These are phyloP conservation scores for Actenoides lindsayi DNA, from an alignment of 2,113 vertebrate genomes.

Conservation along the genomic window DNA sequence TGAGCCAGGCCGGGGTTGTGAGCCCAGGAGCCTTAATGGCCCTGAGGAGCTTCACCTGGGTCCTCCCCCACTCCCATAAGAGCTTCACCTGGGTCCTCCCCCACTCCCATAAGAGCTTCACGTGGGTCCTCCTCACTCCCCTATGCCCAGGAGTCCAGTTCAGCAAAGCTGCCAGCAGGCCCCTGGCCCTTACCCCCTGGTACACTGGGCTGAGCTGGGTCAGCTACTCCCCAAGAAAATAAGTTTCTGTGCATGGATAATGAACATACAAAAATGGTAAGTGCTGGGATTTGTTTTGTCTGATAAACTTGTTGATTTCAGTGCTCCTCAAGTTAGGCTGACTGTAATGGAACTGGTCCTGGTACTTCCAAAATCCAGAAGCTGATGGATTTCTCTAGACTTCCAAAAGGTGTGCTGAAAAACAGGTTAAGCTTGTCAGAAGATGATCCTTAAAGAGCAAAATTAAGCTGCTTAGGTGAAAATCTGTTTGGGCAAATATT, in stretches of 20 bases:
- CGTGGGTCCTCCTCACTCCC: neutral
- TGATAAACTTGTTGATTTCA: neutral
- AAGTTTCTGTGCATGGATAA: neutral
- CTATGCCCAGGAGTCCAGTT: rapidly evolving
- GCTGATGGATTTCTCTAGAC: rapidly evolving
- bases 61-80: too few relatives aligned
- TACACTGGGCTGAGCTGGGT: rapidly evolving
- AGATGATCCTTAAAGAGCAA: neutral
- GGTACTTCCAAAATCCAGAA: neutral
- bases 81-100: neutral
- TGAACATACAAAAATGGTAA: rapidly evolving
- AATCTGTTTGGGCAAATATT: neutral
- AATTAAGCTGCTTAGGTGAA: neutral
- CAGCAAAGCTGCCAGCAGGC: rapidly evolving
- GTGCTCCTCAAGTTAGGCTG: neutral
- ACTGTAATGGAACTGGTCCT: neutral
- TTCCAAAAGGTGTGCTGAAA: neutral
- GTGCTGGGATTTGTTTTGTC: neutral
- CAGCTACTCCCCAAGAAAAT: rapidly evolving
- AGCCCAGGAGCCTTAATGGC: neutral
- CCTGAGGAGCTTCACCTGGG: neutral
- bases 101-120: neutral
- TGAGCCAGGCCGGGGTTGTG: rapidly evolving
- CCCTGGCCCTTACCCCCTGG: rapidly evolving
- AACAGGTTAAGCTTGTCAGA: neutral